phyloP scores from a whole-genome alignment of 2,113 vertebrate species.

The Pseudorectes ferrugineus region DNA sequence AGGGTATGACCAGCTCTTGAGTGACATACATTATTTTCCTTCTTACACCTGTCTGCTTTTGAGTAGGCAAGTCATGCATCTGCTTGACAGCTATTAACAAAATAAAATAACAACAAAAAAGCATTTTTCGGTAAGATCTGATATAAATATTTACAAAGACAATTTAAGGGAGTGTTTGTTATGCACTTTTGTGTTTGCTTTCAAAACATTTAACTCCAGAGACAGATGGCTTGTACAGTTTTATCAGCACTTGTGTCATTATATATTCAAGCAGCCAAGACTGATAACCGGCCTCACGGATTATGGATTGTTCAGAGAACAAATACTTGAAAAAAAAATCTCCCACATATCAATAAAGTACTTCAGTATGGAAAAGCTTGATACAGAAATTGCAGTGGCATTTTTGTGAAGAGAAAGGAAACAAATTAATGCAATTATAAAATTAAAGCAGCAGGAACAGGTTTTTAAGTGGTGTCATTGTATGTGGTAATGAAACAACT shows the following conservation, averaged over 20 bases:
- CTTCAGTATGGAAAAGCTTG: slow-evolving; percentile 31
- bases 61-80: neutral
- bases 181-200: slow-evolving; percentile 53
- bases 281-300: slow-evolving; percentile 32
- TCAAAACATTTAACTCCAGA: slow-evolving; percentile 64
- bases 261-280: slow-evolving; percentile 59
- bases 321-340: slow-evolving; percentile 14
- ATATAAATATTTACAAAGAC: slow-evolving; percentile 65
- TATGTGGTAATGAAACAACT: slow-evolving; percentile 28
- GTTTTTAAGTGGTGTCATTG: slow-evolving; percentile 42
- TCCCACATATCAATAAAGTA: neutral
- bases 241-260: slow-evolving; percentile 56
- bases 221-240: slow-evolving; percentile 61
- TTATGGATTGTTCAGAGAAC: slow-evolving; percentile 30
- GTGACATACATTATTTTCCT: neutral
- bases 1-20: neutral
- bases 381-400: neutral
- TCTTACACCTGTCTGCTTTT: slow-evolving; percentile 24
- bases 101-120: slow-evolving; percentile 48
- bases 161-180: slow-evolving; percentile 41
- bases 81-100: slow-evolving; percentile 43
- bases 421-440: slow-evolving; percentile 32
- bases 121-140: neutral
- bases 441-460: slow-evolving; percentile 43
- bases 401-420: slow-evolving; percentile 50